Percentiles rank a stretch among this genome's conserved stretches.
Evolutionary conservation across 2,113 vertebrate genomes (phyloP).

Genomic region (Gadus macrocephalus): DNA sequence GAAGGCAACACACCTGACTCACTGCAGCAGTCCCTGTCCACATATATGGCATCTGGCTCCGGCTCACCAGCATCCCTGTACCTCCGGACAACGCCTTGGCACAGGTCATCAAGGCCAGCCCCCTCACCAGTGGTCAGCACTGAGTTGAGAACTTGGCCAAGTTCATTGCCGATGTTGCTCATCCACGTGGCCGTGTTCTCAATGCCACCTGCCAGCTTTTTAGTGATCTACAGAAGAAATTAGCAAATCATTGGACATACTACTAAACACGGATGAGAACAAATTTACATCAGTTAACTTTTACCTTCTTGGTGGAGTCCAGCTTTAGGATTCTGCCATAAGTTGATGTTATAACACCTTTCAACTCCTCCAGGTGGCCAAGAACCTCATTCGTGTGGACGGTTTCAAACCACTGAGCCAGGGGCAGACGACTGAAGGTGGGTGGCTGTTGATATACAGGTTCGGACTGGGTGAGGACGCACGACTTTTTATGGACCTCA

Average conservation of each 20-base stretch:
- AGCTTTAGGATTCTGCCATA: no score
- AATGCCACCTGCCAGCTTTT: slow-evolving; percentile 29
- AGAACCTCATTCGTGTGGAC: slow-evolving; percentile 23
- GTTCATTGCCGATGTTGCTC: neutral
- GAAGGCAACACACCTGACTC: slow-evolving; percentile 14
- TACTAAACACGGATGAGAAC: no score
- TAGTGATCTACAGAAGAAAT: slow-evolving; percentile 33
- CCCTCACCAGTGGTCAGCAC: no score
- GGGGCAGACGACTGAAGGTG: slow-evolving; percentile 7
- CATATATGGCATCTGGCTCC: slow-evolving; percentile 39
- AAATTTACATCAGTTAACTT: no score
- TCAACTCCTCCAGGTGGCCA: slow-evolving; percentile 5
- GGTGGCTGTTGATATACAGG: slow-evolving; percentile 6
- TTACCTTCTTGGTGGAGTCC: no score
- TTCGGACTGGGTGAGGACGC: neutral
- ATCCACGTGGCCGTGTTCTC: slow-evolving; percentile 30
- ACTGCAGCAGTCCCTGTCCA: slow-evolving; percentile 46
- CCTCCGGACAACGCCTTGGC: no score
- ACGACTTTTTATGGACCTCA: slow-evolving; percentile 16
- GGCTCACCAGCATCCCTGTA: neutral
- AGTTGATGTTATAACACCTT: no score
- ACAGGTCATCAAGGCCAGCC: no score
- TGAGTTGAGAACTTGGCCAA: no score
- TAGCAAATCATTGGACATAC: neutral
- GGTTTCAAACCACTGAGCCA: slow-evolving; percentile 37